Percentiles rank a stretch among this genome's conserved stretches.
Conservation (phyloP, 2,888 invertebrate genomes). For the Nephrotoma appendiculata region DNA sequence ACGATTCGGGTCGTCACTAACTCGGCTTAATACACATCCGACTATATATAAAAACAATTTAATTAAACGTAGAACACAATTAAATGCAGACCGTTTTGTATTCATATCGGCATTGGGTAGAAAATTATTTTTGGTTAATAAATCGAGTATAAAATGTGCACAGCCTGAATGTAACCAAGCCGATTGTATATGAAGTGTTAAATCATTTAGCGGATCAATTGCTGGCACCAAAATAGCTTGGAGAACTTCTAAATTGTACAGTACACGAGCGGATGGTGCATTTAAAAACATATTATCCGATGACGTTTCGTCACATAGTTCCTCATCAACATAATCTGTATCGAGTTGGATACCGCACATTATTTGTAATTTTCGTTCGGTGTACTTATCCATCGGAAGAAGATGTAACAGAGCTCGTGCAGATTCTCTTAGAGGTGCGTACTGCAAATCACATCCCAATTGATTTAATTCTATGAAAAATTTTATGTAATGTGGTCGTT, state of each 20-base stretch:
- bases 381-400: constrained; percentile 32
- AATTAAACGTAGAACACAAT: constrained; percentile 74
- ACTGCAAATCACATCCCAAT: constrained; percentile 67
- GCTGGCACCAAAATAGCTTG: constrained; percentile 90
- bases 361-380: constrained; percentile 28
- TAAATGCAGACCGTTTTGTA: constrained; percentile 65
- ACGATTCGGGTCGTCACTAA: constrained; percentile 39
- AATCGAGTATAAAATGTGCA: constrained; percentile 53
- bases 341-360: constrained; percentile 21
- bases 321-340: constrained; percentile 9
- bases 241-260: constrained; percentile 64
- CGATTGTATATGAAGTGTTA: constrained; percentile 40
- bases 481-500: constrained; percentile 59
- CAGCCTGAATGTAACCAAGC: constrained; percentile 45
- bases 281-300: constrained; percentile 53
- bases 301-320: constrained; percentile 17
- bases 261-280: constrained; percentile 56
- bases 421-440: constrained; percentile 69
- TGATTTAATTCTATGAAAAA: constrained; percentile 81
- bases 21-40: constrained; percentile 59
- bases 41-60: constrained; percentile 80
- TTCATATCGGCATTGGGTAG: constrained; percentile 63
- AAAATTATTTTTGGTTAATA: constrained; percentile 75
- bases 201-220: constrained; percentile 60
- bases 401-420: constrained; percentile 27